phyloP scores from a whole-genome alignment of 2,888 invertebrate genomes.

The Boloria selene region DNA sequence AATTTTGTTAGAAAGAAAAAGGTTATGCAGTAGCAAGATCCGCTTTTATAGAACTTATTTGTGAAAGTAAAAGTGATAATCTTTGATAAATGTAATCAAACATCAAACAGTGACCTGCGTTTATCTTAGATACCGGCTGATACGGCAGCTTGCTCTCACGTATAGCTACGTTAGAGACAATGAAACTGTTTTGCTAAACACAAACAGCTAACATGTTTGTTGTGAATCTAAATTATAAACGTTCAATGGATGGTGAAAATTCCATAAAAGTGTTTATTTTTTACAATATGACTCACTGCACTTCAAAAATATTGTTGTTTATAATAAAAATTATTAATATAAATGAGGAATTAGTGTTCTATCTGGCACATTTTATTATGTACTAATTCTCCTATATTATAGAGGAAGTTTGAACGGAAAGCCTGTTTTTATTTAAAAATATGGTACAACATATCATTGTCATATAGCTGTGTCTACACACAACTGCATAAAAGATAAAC shows the following conservation, averaged over 20 bases:
- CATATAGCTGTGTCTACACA: neutral
- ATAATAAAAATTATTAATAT: no score
- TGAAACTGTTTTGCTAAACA: slow-evolving; percentile 10
- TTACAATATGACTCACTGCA: neutral
- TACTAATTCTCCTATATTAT: no score
- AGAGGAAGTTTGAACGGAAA: no score
- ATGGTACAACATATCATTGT: neutral
- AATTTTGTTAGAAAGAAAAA: no score
- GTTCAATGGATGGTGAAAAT: neutral
- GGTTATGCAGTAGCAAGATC: slow-evolving; percentile 7
- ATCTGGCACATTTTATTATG: no score
- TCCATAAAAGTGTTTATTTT: neutral
- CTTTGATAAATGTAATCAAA: slow-evolving; percentile 32
- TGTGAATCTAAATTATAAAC: neutral
- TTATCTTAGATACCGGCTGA: slow-evolving; percentile 55
- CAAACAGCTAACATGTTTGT: neutral
- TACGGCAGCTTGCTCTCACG: slow-evolving; percentile 44
- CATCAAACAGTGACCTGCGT: slow-evolving; percentile 56
- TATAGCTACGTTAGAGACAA: slow-evolving; percentile 30
- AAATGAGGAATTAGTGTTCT: no score
- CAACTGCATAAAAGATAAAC: neutral
- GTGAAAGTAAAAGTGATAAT: slow-evolving; percentile 40
- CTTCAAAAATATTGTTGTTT: no score
- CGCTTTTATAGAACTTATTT: slow-evolving; percentile 33
- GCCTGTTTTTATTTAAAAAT: no score